Conservation (phyloP, 2,888 invertebrate species). For the Tenthredo livida region DNA sequence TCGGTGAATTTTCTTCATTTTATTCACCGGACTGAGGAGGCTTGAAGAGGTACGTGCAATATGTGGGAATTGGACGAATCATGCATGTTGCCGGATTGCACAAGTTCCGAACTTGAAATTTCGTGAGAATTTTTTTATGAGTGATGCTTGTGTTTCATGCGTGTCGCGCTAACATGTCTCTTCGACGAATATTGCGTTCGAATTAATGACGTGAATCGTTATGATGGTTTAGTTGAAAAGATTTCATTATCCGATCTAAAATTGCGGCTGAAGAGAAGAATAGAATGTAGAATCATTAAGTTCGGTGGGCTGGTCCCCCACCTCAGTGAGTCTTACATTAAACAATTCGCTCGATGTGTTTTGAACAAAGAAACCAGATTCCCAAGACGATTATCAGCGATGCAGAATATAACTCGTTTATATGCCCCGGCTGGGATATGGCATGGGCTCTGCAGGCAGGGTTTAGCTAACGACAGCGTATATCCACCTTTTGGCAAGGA, state of each 20-base stretch:
- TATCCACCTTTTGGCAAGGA: neutral
- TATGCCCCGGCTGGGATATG: neutral
- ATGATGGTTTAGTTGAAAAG: neutral
- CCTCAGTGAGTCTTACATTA: neutral
- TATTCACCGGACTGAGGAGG: too few relatives aligned
- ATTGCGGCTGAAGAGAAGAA: neutral
- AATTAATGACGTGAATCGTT: neutral
- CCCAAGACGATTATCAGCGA: constrained; percentile 1
- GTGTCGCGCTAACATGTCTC: too few relatives aligned
- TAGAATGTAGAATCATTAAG: neutral
- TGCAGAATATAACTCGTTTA: neutral
- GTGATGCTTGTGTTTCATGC: too few relatives aligned
- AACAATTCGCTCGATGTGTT: neutral
- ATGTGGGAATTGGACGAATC: neutral
- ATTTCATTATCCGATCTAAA: constrained; percentile 3
- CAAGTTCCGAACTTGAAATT: too few relatives aligned
- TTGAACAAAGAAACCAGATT: constrained; percentile 30
- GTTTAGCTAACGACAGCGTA: neutral
- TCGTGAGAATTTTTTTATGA: too few relatives aligned
- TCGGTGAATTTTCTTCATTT: neutral
- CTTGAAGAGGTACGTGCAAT: too few relatives aligned
- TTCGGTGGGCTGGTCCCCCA: neutral
- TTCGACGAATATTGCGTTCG: neutral
- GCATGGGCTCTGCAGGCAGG: neutral
- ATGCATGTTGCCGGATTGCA: too few relatives aligned